phyloP scores from a whole-genome alignment of 1,140 invertebrate genomes.

The Drosophila pallidifrons region DNA sequence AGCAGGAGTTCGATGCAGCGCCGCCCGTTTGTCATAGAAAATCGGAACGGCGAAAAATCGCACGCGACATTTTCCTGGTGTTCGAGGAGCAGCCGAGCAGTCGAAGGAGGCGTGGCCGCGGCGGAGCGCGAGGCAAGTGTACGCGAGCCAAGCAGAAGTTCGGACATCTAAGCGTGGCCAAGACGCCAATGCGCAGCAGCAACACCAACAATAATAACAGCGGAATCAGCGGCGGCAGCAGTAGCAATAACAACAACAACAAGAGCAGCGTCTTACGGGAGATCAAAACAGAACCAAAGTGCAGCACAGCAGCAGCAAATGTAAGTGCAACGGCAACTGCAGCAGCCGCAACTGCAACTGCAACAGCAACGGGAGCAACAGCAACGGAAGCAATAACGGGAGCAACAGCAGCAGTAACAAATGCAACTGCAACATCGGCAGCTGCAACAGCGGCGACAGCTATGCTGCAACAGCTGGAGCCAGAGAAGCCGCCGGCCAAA shows the following conservation, averaged over 20 bases:
- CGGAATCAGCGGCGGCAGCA: constrained; percentile 20
- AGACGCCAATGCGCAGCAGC: constrained; percentile 52
- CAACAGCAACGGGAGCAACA: neutral
- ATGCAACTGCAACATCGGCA: neutral
- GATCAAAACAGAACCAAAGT: constrained; percentile 84
- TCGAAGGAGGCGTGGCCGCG: constrained; percentile 66
- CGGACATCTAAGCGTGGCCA: constrained; percentile 76
- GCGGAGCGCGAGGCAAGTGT: constrained; percentile 57
- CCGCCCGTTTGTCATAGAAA: constrained; percentile 76
- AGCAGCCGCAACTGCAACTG: neutral
- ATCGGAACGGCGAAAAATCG: constrained; percentile 80
- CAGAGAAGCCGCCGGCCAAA: constrained; percentile 45
- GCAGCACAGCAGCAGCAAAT: constrained; percentile 41
- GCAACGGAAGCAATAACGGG: neutral
- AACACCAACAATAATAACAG: constrained; percentile 49
- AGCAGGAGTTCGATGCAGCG: constrained; percentile 69
- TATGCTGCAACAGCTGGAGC: neutral
- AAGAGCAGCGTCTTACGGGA: constrained; percentile 62
- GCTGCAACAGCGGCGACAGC: no score
- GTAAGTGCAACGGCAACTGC: neutral
- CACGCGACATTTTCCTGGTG: constrained; percentile 81
- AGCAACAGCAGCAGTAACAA: neutral
- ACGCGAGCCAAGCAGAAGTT: constrained; percentile 75
- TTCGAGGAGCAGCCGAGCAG: constrained; percentile 75
- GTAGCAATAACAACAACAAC: constrained; percentile 53